Conservation (phyloP, 2,797 vertebrate genomes). For the Malacoraja senta region DNA sequence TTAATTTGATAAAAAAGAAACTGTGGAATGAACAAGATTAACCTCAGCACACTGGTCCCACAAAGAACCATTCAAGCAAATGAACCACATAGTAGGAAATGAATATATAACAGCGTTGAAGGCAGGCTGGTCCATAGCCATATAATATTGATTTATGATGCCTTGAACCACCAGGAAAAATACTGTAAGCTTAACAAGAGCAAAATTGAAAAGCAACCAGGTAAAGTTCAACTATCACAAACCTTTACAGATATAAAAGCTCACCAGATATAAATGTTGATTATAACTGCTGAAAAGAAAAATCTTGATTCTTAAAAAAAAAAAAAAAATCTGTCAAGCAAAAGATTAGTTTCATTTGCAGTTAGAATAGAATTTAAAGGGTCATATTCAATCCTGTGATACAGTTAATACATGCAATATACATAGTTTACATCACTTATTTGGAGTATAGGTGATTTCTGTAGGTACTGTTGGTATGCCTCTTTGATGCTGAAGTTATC, state of each 20-base stretch:
- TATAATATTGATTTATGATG: background rate
- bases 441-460: background rate
- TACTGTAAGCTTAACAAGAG: conserved; percentile 4
- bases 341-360: background rate
- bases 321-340: background rate
- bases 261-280: background rate
- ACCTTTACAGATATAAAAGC: background rate
- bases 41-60: background rate
- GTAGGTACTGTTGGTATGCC: background rate
- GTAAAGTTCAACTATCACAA: background rate
- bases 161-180: conserved; percentile 5
- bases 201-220: background rate
- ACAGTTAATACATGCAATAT: background rate
- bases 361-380: background rate
- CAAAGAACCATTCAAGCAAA: conserved; percentile 30
- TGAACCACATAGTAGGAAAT: conserved; percentile 25
- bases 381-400: background rate
- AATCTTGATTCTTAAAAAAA: conserved; percentile 3
- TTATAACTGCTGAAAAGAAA: background rate
- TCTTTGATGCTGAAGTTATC: background rate
- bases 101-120: conserved; percentile 1
- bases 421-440: background rate
- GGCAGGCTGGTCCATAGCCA: too few species aligned
- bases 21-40: conserved; percentile 18
- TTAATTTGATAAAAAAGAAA: conserved; percentile 17